Evolutionary conservation across 2,113 vertebrate species (phyloP), one percentile per base, ranked within the genome.

Genomic region (Syrmaticus mikado): DNA sequence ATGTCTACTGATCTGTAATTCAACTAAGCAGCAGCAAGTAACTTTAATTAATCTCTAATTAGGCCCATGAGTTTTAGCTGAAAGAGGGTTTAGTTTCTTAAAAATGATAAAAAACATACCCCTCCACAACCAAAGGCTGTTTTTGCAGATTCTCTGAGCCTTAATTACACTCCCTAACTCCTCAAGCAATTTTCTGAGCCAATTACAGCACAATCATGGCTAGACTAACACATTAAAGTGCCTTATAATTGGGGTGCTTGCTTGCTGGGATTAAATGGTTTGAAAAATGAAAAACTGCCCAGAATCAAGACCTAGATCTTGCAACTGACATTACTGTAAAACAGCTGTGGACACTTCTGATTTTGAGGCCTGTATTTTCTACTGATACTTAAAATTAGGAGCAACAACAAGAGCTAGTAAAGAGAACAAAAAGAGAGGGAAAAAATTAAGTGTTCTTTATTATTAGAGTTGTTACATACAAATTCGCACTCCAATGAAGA

Each of bases 1-100:
- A 86, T 72, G 34, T 95, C 93, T 87, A 40, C 78, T 96, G 72
- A 83, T 50, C 15, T 79, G 67, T 89, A 92, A 89, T 97, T 88
- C 96, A 84, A 64, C 90, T 93, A 96, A 96, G 81, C 85, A 96
- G 92, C 91, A 97, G 93, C 94, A 95, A 97, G 89, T 95, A 97
- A 94, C 85, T 97, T 95, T 97, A 97, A 97, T 97, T 97, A 97
- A 92, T 92, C 91, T 97, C 94, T 97, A 97, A 98, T 98, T 97
- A 98, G 82, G 38, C 87, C 85, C 95, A 93, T 64, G 93, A 96
- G 92, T 95, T 97, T 95, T 95, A 96, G 71, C 82, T 93, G 82
- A 94, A 71, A 91, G 78, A 94, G 48, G 10, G 32, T 79, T 92
- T 94, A 5, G 34, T 96, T 97, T 94, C 93, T 93, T 95, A 94